Evolutionary conservation across 2,888 invertebrate genomes (phyloP).

Genomic region (Eledone cirrhosa): DNA sequence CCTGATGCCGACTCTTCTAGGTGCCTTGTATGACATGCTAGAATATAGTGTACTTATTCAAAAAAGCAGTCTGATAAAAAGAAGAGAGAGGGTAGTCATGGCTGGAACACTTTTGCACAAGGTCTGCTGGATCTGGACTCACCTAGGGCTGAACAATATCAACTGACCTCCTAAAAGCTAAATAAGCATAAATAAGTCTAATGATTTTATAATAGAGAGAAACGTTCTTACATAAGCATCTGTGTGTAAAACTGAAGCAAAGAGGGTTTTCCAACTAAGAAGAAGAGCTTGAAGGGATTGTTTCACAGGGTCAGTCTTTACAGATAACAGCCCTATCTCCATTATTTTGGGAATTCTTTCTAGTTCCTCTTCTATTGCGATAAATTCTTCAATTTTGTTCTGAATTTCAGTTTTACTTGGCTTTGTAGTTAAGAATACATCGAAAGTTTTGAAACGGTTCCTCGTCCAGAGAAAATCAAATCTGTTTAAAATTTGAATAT

Average conservation of each 20-base stretch:
- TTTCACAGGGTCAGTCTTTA: slow-evolving; percentile 62
- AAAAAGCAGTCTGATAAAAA: no score
- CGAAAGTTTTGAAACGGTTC: slow-evolving; percentile 64
- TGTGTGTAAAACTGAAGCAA: slow-evolving; percentile 64
- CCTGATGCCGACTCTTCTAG: no score
- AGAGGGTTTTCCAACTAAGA: slow-evolving; percentile 66
- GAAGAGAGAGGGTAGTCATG: no score
- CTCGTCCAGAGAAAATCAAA: slow-evolving; percentile 67
- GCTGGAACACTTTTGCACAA: no score
- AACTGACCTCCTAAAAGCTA: no score
- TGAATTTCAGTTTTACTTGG: slow-evolving; percentile 48
- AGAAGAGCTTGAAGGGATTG: slow-evolving; percentile 66
- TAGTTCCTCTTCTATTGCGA: slow-evolving; percentile 58
- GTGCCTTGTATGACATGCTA: no score
- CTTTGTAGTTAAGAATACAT: slow-evolving; percentile 61
- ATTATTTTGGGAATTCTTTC: slow-evolving; percentile 53
- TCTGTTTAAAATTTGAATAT: slow-evolving; percentile 63
- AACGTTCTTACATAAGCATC: slow-evolving; percentile 61
- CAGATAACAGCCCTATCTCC: slow-evolving; percentile 62
- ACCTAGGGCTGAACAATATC: no score
- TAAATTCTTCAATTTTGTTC: slow-evolving; percentile 50
- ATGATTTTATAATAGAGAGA: background rate
- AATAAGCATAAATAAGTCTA: no score
- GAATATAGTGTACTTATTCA: no score
- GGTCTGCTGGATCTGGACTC: no score